Conservation (phyloP, 2,888 invertebrate species). For the Amphipyra tragopoginis region DNA sequence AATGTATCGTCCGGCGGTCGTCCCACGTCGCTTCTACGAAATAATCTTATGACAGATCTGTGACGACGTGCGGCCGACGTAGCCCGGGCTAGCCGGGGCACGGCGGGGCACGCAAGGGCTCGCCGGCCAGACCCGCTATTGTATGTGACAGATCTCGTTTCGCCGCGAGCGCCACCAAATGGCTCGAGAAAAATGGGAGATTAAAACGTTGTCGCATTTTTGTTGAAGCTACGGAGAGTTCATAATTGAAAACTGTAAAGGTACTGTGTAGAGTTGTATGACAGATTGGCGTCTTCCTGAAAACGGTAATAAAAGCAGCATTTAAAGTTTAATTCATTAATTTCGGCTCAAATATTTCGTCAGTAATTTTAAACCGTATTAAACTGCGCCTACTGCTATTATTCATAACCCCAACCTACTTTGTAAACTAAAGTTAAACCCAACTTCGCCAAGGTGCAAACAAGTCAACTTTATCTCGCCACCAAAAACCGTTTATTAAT, state of each 20-base stretch:
- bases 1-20: conserved; percentile 42
- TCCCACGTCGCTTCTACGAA: conserved; percentile 22
- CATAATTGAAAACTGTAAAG: conserved; percentile 31
- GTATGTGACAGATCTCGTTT: conserved; percentile 55
- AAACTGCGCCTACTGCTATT: background rate
- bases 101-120: conserved; percentile 11
- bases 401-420: background rate
- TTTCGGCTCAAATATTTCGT: background rate
- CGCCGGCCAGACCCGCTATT: conserved; percentile 24
- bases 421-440: conserved; percentile 10
- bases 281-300: conserved; percentile 3
- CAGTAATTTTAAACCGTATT: background rate
- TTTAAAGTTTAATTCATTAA: too few species aligned
- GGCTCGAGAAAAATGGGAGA: conserved; percentile 50
- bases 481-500: conserved; percentile 49
- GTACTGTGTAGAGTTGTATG: conserved; percentile 14
- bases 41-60: conserved; percentile 51
- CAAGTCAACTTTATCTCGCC: conserved; percentile 41
- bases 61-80: conserved; percentile 18
- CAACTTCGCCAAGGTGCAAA: conserved; percentile 15
- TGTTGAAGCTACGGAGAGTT: conserved; percentile 17
- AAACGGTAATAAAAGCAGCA: background rate
- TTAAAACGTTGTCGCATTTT: conserved; percentile 45
- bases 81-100: background rate
- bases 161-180: conserved; percentile 41